A percentile compares a stretch with the other conserved stretches of the same genome.
phyloP scores from a whole-genome alignment of 64 coral and sea anemone species.

The Montipora cactus region DNA sequence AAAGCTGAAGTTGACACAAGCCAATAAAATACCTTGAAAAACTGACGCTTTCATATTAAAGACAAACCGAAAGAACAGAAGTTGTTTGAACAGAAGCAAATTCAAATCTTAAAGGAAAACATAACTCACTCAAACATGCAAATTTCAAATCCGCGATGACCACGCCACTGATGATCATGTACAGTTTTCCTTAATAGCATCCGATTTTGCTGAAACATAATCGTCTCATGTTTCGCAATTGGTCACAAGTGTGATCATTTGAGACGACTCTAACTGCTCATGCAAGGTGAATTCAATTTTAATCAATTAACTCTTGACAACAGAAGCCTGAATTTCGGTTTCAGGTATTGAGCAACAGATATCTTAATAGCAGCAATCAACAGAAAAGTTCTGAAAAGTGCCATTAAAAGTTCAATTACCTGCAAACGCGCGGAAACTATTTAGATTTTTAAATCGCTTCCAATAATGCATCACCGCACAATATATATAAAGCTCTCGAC shows the following conservation, averaged over 20 bases:
- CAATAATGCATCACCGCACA: not conserved
- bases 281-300: not conserved
- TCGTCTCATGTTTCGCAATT: not conserved
- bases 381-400: too few species aligned
- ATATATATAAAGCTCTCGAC: not conserved
- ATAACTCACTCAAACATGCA: not conserved
- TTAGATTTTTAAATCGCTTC: not conserved
- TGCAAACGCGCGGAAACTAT: not conserved
- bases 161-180: not conserved
- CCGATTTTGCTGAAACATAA: too few species aligned
- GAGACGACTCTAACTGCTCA: too few species aligned
- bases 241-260: too few species aligned
- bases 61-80: conserved; percentile 28
- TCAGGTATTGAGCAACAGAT: not conserved
- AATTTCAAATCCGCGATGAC: not conserved
- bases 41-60: conserved; percentile 59
- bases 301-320: not conserved
- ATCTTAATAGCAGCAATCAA: too few species aligned
- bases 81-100: conserved; percentile 52
- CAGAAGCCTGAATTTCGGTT: not conserved
- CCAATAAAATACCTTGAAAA: conserved; percentile 58
- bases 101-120: conserved; percentile 22
- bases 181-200: not conserved
- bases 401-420: not conserved
- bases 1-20: conserved; percentile 66